Evolutionary conservation across 2,888 invertebrate species (phyloP).

Genomic region (Ellobium chinense): DNA sequence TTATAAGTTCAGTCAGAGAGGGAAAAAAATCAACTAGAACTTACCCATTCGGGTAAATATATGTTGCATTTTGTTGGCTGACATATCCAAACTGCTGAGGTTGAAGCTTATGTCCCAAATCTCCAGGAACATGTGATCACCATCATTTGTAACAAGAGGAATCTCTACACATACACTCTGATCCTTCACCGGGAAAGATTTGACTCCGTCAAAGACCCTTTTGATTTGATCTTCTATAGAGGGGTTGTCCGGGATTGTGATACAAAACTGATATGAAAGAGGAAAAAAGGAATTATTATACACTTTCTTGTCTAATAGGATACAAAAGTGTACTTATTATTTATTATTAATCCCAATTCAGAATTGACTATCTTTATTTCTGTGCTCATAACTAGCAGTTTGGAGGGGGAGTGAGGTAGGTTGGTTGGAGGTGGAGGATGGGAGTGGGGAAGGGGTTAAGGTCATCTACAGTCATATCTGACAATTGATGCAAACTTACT

Average conservation of each 20-base stretch:
- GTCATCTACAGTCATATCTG: too few relatives aligned
- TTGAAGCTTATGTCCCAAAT: slow-evolving; percentile 41
- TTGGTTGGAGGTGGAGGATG: too few relatives aligned
- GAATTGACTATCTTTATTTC: too few relatives aligned
- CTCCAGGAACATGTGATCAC: slow-evolving; percentile 46
- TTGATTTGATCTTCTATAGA: slow-evolving; percentile 36
- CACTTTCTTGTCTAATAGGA: too few relatives aligned
- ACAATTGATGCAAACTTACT: too few relatives aligned
- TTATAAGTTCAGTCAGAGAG: too few relatives aligned
- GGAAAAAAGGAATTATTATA: neutral
- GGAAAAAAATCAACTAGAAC: neutral
- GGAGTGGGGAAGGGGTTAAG: too few relatives aligned
- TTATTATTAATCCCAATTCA: too few relatives aligned
- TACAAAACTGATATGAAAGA: slow-evolving; percentile 31
- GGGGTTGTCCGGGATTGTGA: slow-evolving; percentile 31
- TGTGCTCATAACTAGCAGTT: too few relatives aligned
- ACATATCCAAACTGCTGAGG: slow-evolving; percentile 42
- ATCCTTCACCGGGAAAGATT: slow-evolving; percentile 36
- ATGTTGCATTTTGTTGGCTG: slow-evolving; percentile 39
- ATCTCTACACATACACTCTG: slow-evolving; percentile 40
- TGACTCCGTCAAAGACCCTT: slow-evolving; percentile 27
- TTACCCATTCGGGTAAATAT: slow-evolving; percentile 45
- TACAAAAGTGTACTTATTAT: too few relatives aligned
- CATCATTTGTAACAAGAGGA: slow-evolving; percentile 40
- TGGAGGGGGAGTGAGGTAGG: too few relatives aligned